Evolutionary conservation across 2,797 vertebrate species (phyloP), one percentile per base, ranked within the genome.

Genomic region (Mus caroli): DNA sequence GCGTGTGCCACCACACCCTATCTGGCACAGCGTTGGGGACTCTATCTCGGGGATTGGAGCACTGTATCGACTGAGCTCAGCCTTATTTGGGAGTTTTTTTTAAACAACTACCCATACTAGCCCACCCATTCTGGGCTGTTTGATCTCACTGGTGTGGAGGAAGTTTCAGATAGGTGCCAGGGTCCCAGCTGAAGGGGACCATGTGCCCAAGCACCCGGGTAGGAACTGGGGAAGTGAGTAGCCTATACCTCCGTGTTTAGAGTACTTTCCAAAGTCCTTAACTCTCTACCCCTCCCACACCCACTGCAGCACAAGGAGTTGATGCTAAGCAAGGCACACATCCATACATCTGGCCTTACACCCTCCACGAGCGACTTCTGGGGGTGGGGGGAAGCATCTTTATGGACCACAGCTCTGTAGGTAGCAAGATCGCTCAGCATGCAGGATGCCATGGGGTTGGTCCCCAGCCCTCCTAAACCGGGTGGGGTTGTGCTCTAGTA

Each of bases 231-330:
- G 31, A 52, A 22, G 43, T 73, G 22, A 20, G 3, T 37, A 1
- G 34, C 43, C 50, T 19, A 19, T 12, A 46, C 52, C 46, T 52
- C 89, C 11, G 20, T 22, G 10, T 37, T 40, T 14, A 8, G 58
- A 75, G 90, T 37, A 2, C 40, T 11, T 34, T 34, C 40, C 10
- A 6, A 46, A 64, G 46, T 22, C 60, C 37, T 79, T 17, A 75
- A 34, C 58, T 6, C 52, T 9, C n/a, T 1, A 22, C 43, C 0
- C 20, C 62, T 40, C 24, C 37, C 56, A 34, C 34, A 28, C 26
- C 0, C 24, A 14, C 15, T 10, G 26, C 19, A 34, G 40, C 20
- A 2, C 0, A 26, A 31, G n/a, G 9, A 26, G 2, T 3, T 12
- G 71, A 50, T 20, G 77, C 60, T 0, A 6, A 50, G 0, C 56